Percentiles rank a stretch among this genome's conserved stretches.
These are phyloP conservation scores for Drosophila suboccidentalis DNA, from an alignment of 2,888 invertebrate species.

Conservation along the genomic window DNA sequence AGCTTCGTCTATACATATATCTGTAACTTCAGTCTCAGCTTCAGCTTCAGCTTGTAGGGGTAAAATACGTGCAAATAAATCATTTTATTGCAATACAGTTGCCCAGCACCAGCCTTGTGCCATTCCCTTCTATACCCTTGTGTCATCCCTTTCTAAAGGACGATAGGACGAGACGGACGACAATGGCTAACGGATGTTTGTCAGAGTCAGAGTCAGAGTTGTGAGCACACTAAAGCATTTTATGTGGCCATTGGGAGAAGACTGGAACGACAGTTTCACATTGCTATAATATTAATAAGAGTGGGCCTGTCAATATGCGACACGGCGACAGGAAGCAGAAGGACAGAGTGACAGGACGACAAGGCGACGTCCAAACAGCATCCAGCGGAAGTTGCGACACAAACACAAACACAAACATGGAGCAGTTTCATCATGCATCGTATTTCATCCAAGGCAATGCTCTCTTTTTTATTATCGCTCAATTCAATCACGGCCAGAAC, in stretches of 20 bases:
- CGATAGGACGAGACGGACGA: slow-evolving; percentile 3
- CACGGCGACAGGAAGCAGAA: slow-evolving; percentile 10
- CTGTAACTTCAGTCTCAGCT: slow-evolving; percentile 9
- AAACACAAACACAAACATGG: slow-evolving; percentile 23
- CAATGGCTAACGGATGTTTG: slow-evolving; percentile 58
- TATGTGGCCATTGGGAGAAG: slow-evolving; percentile 69
- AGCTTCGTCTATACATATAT: slow-evolving; percentile 23
- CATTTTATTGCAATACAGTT: slow-evolving; percentile 78
- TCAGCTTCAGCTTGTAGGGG: background rate
- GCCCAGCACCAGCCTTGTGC: slow-evolving; percentile 6
- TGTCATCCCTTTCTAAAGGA: background rate
- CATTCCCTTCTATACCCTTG: background rate
- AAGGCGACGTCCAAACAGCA: slow-evolving; percentile 45
- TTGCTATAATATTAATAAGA: slow-evolving; percentile 76
- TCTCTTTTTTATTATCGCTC: slow-evolving; percentile 63
- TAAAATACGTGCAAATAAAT: slow-evolving; percentile 71
- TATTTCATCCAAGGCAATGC: slow-evolving; percentile 38
- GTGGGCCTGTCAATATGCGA: slow-evolving; percentile 64
- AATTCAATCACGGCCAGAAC: slow-evolving; percentile 63
- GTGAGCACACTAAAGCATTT: slow-evolving; percentile 60
- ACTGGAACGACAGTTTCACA: slow-evolving; percentile 59
- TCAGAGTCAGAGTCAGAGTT: slow-evolving; percentile 17
- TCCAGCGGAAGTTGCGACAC: slow-evolving; percentile 61
- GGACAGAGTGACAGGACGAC: slow-evolving; percentile 19
- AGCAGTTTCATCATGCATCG: slow-evolving; percentile 29